Evolutionary conservation across 1,140 invertebrate species (phyloP), one percentile per base, ranked within the genome.

Genomic region (Asbolus verrucosus): DNA sequence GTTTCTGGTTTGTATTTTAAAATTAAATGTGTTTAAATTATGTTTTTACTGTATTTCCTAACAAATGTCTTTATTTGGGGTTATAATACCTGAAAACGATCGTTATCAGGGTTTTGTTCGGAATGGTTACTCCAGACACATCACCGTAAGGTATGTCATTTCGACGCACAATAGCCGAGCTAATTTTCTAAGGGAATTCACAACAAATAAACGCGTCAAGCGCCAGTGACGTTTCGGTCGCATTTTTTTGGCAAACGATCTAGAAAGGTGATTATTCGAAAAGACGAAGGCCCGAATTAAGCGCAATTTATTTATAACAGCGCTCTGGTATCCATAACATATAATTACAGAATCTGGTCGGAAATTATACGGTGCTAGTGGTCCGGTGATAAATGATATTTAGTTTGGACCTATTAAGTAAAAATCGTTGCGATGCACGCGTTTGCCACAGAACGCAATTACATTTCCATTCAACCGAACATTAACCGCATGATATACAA

Each of bases 21-120:
- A 73, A 70, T 73, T 70, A 73, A 68, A 65, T 24, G 71, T 43
- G 59, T 73, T 73, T 73, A 70, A 69, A 73, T 70, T 70, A 63
- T 73, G 67, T 70, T 73, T 71, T 68, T 31, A 67, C 63, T 65
- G 62, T 33, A 67, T 63, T 65, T 38, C 65, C 54, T 54, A 73
- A 70, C 63, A 73, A 73, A 73, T 73, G 71, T 72, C 71, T 71
- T 43, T 71, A 71, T 71, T 70, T 61, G 21, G 19, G 61, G 41
- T 70, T 43, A 65, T 43, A 63, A 65, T 70, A 70, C 68, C 68
- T 70, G 68, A 70, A 70, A 70, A 70, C 46, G 68, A 71, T 71
- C 24, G 18, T 59, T 67, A 71, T 71, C 69, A 50, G 19, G 21
- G 46, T 54, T 54, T 24, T 27, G 46, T 24, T 6, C 6, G 46